Percentiles rank a stretch among this genome's conserved stretches.
phyloP scores from a whole-genome alignment of 2,888 invertebrate genomes.

The Platycnemis pennipes region DNA sequence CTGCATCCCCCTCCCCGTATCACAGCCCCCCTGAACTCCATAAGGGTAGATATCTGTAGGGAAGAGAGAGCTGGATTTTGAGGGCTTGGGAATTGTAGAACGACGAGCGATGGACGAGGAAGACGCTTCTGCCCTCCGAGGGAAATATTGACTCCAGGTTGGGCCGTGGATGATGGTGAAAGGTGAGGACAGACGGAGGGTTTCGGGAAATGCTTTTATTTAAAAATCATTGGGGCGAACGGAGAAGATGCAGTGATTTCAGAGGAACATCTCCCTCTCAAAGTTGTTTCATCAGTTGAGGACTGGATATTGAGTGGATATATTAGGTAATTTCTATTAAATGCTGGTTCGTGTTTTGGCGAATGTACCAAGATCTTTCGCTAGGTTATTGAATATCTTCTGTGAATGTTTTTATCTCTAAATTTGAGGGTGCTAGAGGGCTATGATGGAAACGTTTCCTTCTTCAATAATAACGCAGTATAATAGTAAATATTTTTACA shows the following conservation, averaged over 20 bases:
- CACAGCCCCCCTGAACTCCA: not conserved
- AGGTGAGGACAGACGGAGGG: not conserved
- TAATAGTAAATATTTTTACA: too few relatives aligned
- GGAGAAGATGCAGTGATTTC: not conserved
- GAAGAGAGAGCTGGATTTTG: not conserved
- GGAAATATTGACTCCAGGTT: conserved; percentile 41
- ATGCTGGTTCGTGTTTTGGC: too few relatives aligned
- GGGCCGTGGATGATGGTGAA: not conserved
- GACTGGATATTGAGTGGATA: not conserved
- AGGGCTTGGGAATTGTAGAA: not conserved
- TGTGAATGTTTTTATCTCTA: too few relatives aligned
- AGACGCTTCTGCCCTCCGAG: not conserved
- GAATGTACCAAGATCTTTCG: too few relatives aligned
- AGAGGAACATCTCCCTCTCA: not conserved
- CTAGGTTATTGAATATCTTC: too few relatives aligned
- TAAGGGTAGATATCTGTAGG: not conserved
- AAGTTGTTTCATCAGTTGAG: not conserved
- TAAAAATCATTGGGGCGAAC: not conserved
- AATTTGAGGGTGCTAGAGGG: too few relatives aligned
- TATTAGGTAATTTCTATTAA: not conserved
- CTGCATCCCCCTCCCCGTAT: not conserved
- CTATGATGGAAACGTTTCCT: too few relatives aligned
- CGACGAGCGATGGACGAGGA: not conserved
- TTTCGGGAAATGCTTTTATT: not conserved
- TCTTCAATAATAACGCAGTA: too few relatives aligned